Evolutionary conservation across 2,888 invertebrate species (phyloP).

Genomic region (Clepsis dumicolana): DNA sequence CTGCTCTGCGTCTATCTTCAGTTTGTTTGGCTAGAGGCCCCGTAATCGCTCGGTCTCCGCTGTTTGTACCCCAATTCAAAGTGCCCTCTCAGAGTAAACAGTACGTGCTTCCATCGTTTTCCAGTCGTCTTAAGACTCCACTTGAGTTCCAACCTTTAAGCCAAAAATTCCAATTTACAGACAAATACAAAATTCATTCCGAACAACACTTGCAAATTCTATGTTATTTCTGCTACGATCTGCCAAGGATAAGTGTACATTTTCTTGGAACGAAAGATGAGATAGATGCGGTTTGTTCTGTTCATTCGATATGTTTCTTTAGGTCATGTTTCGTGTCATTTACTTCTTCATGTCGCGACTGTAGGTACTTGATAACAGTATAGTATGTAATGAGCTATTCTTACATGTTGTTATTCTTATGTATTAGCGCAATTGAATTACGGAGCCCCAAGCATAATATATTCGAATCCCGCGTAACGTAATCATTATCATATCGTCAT

Average conservation of each 20-base stretch:
- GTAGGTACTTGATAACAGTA: not conserved
- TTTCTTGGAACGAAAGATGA: conserved; percentile 64
- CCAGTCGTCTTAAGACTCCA: conserved; percentile 56
- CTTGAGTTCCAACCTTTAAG: conserved; percentile 52
- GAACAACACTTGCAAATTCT: conserved; percentile 15
- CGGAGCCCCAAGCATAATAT: no score
- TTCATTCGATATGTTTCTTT: conserved; percentile 66
- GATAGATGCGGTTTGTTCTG: conserved; percentile 71
- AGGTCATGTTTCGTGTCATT: conserved; percentile 48
- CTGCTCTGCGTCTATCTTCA: conserved; percentile 16
- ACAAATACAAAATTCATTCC: conserved; percentile 30
- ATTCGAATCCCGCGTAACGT: no score
- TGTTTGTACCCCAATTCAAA: conserved; percentile 47
- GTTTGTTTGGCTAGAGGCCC: conserved; percentile 22
- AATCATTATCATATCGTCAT: no score
- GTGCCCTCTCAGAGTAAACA: conserved; percentile 60
- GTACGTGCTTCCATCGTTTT: conserved; percentile 62
- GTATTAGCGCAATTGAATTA: no score
- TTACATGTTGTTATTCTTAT: no score
- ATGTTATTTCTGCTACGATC: not conserved
- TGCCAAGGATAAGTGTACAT: conserved; percentile 49
- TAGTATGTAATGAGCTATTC: not conserved
- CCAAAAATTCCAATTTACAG: conserved; percentile 40
- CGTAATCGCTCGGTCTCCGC: conserved; percentile 45
- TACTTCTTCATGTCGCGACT: conserved; percentile 40